Evolutionary conservation across 2,888 invertebrate species (phyloP).

Genomic region (Ormyrus labotus): DNA sequence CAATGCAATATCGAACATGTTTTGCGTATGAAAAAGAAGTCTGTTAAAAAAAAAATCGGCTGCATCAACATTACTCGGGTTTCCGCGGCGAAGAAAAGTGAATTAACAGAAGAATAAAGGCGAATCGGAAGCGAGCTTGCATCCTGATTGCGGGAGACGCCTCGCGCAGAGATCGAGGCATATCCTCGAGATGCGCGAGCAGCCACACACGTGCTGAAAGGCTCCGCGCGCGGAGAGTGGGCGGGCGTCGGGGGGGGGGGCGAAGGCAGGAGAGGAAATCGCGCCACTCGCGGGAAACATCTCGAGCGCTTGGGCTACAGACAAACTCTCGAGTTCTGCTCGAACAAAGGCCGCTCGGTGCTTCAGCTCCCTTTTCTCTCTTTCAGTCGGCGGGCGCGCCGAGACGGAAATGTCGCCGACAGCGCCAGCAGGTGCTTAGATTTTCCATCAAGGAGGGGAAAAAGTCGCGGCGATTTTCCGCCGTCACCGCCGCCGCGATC

Average conservation of each 20-base stretch:
- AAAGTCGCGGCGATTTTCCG: constrained; percentile 56
- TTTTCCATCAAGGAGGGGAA: constrained; percentile 56
- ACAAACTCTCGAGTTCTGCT: neutral
- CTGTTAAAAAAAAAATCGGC: no score
- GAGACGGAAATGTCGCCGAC: constrained; percentile 38
- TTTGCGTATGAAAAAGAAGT: no score
- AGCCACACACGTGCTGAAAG: neutral
- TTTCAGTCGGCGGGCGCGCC: neutral
- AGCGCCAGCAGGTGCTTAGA: constrained; percentile 55
- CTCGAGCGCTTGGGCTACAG: neutral
- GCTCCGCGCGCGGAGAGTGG: neutral
- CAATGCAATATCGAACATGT: no score
- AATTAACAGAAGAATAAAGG: no score
- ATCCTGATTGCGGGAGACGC: no score
- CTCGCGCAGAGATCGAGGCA: no score
- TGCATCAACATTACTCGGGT: no score
- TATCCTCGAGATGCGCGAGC: no score
- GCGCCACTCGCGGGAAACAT: constrained; percentile 10
- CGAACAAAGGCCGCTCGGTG: constrained; percentile 26
- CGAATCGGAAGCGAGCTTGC: no score
- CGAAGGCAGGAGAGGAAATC: neutral
- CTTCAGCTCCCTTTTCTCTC: constrained; percentile 27
- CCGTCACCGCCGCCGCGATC: constrained; percentile 42
- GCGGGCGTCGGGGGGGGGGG: no score
- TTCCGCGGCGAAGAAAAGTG: no score